Evolutionary conservation across 2,797 vertebrate species (phyloP).

Genomic region (Staurois parvus): DNA sequence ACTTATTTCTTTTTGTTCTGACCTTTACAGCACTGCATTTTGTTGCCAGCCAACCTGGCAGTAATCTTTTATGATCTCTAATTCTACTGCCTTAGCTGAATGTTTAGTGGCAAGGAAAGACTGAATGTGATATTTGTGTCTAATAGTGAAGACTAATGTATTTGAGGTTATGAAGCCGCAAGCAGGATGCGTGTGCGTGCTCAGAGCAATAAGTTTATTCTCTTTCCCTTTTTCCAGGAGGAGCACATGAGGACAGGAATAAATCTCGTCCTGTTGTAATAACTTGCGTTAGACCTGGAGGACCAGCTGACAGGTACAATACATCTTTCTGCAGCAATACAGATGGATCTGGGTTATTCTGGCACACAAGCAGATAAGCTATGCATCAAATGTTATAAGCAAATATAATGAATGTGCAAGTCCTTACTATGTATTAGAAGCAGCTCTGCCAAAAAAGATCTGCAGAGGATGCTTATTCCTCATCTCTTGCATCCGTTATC

Average conservation of each 20-base stretch:
- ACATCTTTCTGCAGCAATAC: constrained; percentile 68
- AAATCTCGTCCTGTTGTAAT: constrained; percentile 97
- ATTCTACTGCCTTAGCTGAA: constrained; percentile 8
- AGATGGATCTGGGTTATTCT: constrained; percentile 62
- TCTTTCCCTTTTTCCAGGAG: constrained; percentile 77
- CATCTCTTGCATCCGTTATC: constrained; percentile 24
- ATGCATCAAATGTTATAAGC: constrained; percentile 57
- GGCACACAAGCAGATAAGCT: constrained; percentile 58
- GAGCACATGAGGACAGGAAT: constrained; percentile 94
- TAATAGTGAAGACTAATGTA: constrained; percentile 44
- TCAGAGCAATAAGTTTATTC: constrained; percentile 50
- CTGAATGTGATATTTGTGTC: constrained; percentile 30
- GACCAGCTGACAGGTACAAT: constrained; percentile 93
- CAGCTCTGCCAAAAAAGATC: constrained; percentile 22
- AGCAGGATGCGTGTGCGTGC: constrained; percentile 41
- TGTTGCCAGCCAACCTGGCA: neutral
- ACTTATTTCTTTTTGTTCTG: constrained; percentile 7
- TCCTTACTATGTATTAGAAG: constrained; percentile 49
- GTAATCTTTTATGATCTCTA: constrained; percentile 41
- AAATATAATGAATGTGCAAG: constrained; percentile 56
- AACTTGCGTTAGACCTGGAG: constrained; percentile 92
- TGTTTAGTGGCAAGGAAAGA: constrained; percentile 18
- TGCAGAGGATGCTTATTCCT: constrained; percentile 25
- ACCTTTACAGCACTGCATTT: constrained; percentile 25
- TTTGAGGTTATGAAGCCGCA: constrained; percentile 20